Base-by-base conservation (phyloP, 2,888 invertebrate genomes). In the Parnassius orleans region DNA sequence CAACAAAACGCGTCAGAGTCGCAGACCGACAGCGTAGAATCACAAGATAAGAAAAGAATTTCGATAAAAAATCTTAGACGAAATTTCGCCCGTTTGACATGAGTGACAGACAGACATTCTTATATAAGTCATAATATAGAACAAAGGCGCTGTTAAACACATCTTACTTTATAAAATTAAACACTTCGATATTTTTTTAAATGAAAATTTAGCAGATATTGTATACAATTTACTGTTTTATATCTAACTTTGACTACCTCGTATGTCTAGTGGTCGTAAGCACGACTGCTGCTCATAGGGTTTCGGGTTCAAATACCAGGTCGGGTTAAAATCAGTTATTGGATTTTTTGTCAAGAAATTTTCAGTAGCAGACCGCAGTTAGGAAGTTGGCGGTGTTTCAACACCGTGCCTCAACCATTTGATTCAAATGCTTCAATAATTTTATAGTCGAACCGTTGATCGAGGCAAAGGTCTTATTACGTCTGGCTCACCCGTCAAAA, bases 401-500 rank as follows among this genome's bases (percentile, higher is more conserved):
- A 33, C 33, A 33, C 5, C 33, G 7, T 33, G 33, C 33, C 5
- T 7, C 3, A 19, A 33, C 43, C 9, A 60, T 33, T 5, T 9
- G n/a, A 53, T 1, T 46, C 11, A 53, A 54, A 54, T 63, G 46
- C 14, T 62, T 62, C 61, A 56, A 57, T 19, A 19, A 19, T 53
- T 57, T 24, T 52, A 57, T 61, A n/a, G 44, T 55, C 19, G 48
- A 68, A 14, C 15, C 2, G 14, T 60, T 66, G 65, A 68, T 67
- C 64, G 61, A 66, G 66, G 72, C 69, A 67, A 68, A 72, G 68
- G 74, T 74, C 69, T 78, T 88, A 86, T 88, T 89, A 79, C 77
- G 90, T 90, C 90, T 90, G 84, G 77, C 69, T 65, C 70, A 68
- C 73, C 78, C 83, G 87, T 84, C 88, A 86, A 86, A 88, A 88